Percentiles rank a stretch among this genome's conserved stretches.
phyloP scores from a whole-genome alignment of 2,888 invertebrate genomes.

The Rotaria sp. region DNA sequence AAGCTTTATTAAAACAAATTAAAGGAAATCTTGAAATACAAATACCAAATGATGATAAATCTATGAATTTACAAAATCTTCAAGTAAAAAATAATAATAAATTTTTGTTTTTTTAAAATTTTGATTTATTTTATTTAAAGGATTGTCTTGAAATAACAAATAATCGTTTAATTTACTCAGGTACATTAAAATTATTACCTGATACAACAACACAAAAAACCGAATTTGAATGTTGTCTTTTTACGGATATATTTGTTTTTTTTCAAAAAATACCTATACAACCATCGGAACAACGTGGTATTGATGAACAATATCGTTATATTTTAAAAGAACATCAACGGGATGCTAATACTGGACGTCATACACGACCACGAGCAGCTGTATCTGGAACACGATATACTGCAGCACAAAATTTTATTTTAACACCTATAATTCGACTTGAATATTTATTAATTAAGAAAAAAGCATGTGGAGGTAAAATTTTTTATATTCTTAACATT shows the following conservation, averaged over 20 bases:
- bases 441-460: constrained; percentile 26
- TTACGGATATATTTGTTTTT: constrained; percentile 5
- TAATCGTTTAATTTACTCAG: not conserved
- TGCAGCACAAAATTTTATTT: constrained; percentile 10
- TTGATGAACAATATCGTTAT: constrained; percentile 15
- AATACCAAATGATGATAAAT: constrained; percentile 21
- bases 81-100: not conserved
- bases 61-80: constrained; percentile 7
- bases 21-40: not conserved
- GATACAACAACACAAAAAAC: constrained; percentile 24
- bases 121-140: not conserved
- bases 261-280: constrained; percentile 19
- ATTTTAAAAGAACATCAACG: constrained; percentile 29
- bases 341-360: constrained; percentile 5
- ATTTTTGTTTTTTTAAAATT: too few relatives aligned
- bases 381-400: not conserved
- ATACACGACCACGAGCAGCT: not conserved
- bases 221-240: constrained; percentile 27
- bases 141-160: constrained; percentile 6
- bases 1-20: constrained; percentile 23
- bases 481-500: too few relatives aligned
- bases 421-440: not conserved
- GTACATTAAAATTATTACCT: constrained; percentile 26
- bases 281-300: constrained; percentile 1
- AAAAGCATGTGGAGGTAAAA: constrained; percentile 22